Conservation (phyloP, 2,888 invertebrate genomes). For the Celastrina argiolus region DNA sequence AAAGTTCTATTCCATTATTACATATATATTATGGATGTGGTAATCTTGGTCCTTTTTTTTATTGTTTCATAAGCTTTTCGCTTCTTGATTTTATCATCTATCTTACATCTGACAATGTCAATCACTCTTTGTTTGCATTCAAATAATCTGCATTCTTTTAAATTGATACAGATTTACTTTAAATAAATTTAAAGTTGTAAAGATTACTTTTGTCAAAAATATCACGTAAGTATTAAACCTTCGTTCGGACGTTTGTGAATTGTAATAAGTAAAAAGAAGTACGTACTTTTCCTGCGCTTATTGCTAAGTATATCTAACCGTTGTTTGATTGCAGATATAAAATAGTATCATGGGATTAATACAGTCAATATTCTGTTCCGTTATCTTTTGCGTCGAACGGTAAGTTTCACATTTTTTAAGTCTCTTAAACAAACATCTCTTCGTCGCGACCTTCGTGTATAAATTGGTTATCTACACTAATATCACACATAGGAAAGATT, state of each 20-base stretch:
- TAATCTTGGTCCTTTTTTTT: neutral
- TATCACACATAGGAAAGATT: too few relatives aligned
- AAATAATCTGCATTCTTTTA: too few relatives aligned
- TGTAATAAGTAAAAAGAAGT: too few relatives aligned
- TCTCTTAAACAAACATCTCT: too few relatives aligned
- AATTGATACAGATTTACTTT: too few relatives aligned
- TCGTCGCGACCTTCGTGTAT: too few relatives aligned
- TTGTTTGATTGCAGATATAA: conserved; percentile 22
- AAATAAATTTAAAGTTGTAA: too few relatives aligned
- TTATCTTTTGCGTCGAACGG: conserved; percentile 66
- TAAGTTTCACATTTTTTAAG: conserved; percentile 34
- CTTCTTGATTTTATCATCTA: neutral
- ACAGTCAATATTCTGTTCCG: conserved; percentile 60
- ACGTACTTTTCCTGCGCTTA: too few relatives aligned
- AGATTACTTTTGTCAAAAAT: neutral
- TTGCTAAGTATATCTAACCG: neutral
- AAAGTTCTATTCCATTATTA: too few relatives aligned
- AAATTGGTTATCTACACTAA: too few relatives aligned
- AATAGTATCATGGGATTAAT: conserved; percentile 52
- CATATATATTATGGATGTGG: too few relatives aligned
- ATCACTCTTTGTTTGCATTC: neutral
- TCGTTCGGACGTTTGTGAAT: neutral
- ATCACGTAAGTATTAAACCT: neutral
- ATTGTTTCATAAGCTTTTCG: neutral
- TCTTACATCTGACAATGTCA: neutral